Evolutionary conservation across 2,113 vertebrate genomes (phyloP), one percentile per base, ranked within the genome.

Genomic region (Ctenomys sociabilis): DNA sequence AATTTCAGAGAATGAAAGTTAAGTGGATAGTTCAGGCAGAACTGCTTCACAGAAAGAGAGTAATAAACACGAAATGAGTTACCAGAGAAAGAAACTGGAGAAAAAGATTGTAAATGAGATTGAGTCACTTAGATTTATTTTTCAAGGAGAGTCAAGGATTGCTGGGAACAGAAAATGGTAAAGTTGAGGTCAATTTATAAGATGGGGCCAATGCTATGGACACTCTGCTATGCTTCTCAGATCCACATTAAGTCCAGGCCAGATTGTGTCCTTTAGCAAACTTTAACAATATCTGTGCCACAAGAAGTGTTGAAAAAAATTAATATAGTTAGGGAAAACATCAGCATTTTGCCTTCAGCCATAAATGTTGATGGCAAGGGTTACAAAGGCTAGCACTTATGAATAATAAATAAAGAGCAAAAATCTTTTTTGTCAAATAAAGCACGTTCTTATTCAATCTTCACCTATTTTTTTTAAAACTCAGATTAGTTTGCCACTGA

Each of bases 31-130:
- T 30, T 93, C 43, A 68, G 66, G 70, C 14, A 37, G 52, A 85
- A 45, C 35, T 86, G 40, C 70, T 81, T 80, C 45, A 85, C 13
- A 49, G 45, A 54, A 59, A 72, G 77, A 87, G 40, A 83, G n/a
- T 64, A 96, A 89, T 96, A 66, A 89, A 93, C 24, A 43, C 63
- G 45, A 83, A 93, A 92, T 84, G 75, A 93, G 40, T 68, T 86
- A 81, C 28, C 16, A 66, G 57, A 22, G 80, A 85, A 90, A 95
- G 57, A 35, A 92, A 57, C 63, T 80, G 68, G 40, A 91, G 85
- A 61, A 92, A 82, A 64, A 40, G 57, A 88, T 37, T 70, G 9
- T 75, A 92, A 92, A 88, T 92, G 61, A 73, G 59, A 68, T 83
- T 49, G 43, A 57, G 68, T 84, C 49, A n/a, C 52, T 88, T 90